A percentile compares a stretch with the other conserved stretches of the same genome.
Evolutionary conservation across 2,888 invertebrate genomes (phyloP).

Genomic region (Caenorhabditis becei): DNA sequence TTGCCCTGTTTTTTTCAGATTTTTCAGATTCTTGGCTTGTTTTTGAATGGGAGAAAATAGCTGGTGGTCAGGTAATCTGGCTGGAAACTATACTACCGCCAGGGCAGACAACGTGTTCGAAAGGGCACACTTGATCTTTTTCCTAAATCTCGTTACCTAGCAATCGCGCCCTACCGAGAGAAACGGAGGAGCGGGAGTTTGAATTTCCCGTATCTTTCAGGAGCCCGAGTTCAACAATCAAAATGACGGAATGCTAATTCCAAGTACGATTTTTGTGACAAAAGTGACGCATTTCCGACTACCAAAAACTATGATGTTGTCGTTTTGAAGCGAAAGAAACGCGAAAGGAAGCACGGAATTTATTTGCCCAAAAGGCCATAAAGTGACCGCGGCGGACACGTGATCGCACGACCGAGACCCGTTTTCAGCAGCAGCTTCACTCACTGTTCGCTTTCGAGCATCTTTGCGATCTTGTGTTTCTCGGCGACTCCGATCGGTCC

Average conservation of each 20-base stretch:
- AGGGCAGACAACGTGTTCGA: not conserved
- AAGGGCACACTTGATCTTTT: no score
- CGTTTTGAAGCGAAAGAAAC: conserved; percentile 19
- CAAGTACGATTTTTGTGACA: conserved; percentile 21
- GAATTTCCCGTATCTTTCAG: no score
- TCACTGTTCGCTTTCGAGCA: conserved; percentile 52
- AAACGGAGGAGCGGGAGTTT: no score
- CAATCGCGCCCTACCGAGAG: no score
- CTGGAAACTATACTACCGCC: conserved; percentile 7
- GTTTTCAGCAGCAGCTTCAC: conserved; percentile 5
- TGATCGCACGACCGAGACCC: conserved; percentile 38
- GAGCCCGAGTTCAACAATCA: no score
- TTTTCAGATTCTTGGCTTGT: conserved; percentile 19
- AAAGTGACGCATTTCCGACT: conserved; percentile 57
- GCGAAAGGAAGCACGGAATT: conserved; percentile 30
- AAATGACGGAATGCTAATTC: no score
- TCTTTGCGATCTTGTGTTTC: conserved; percentile 34
- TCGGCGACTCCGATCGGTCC: conserved; percentile 54
- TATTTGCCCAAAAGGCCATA: conserved; percentile 54
- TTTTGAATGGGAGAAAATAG: not conserved
- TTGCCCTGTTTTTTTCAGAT: conserved; percentile 33
- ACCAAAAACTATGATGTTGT: conserved; percentile 28
- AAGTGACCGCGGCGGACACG: conserved; percentile 52
- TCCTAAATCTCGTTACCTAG: no score
- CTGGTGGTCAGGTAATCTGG: no score